Base-by-base conservation (phyloP, 2,888 invertebrate genomes). In the Shargacucullia verbasci region DNA sequence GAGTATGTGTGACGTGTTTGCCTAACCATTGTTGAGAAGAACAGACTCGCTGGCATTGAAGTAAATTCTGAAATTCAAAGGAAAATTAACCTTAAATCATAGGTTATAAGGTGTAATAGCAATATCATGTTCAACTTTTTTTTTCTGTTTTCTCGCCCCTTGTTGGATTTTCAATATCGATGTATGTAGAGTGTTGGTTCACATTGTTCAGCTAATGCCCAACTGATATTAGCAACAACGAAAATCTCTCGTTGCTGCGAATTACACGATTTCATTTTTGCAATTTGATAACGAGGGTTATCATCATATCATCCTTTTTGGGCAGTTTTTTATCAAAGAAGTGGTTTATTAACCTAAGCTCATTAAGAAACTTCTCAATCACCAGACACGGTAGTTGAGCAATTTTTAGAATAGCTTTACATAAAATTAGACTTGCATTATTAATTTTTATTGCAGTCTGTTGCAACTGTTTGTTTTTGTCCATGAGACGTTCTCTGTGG, bases 1-100 rank as follows among this genome's bases (percentile, higher is more conserved):
- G 38, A 55, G 47, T 62, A 66, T 66, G 62, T 61, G 50, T 75
- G 75, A 73, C 73, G 66, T 59, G 47, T 31, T 39, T 25, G 41
- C 27, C 29, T 37, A 29, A 45, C 67, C 47, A 75, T 73, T 74
- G 76, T 73, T 50, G 45, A 62, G 53, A 62, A 40, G 25, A 53
- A 48, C 67, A 70, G 70, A 67, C 56, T 49, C 40, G 27, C 43
- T 57, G 60, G 61, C 67, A 70, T 54, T 70, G 59, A 61, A 43
- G 54, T 46, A 59, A 14, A 33, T 34, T 35, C 14, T 35, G 0
- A 11, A 41, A 10, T 35, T 20, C 47, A 34, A 14, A 10, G 40
- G 13, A 66, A 48, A 45, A 43, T 40, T 13, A 14, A 40, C 49
- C 43, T 47, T 69, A 50, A 37, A 4, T 9, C 0, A 0, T 12